A percentile compares a stretch with the other conserved stretches of the same genome.
Evolutionary conservation across 2,888 invertebrate species (phyloP).

Genomic region (Hirtodrosophila histrioides): DNA sequence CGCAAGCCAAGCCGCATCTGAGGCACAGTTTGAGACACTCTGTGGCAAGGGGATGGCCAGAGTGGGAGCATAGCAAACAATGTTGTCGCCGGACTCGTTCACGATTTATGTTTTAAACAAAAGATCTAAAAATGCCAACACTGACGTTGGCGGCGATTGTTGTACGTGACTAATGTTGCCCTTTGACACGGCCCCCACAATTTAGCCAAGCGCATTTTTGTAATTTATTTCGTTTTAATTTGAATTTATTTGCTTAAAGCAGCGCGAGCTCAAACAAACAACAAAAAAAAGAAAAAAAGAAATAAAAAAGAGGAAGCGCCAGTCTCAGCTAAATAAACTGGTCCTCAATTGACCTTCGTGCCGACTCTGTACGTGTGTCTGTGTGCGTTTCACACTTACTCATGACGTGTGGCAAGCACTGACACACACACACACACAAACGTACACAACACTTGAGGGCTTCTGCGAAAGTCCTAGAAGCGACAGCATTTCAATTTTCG

Average conservation of each 20-base stretch:
- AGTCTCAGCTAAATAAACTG: constrained; percentile 34
- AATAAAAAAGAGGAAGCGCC: constrained; percentile 3
- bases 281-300: constrained; percentile 8
- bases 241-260: constrained; percentile 60
- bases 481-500: constrained; percentile 40
- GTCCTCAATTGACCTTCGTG: constrained; percentile 52
- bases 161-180: constrained; percentile 64
- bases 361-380: constrained; percentile 2
- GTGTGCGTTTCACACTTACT: constrained; percentile 16
- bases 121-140: constrained; percentile 64
- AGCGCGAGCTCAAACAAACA: constrained; percentile 9
- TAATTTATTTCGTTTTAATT: constrained; percentile 72
- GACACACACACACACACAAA: constrained; percentile 10
- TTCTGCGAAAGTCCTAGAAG: constrained; percentile 12
- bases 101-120: constrained; percentile 72
- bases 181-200: constrained; percentile 16
- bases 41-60: constrained; percentile 7
- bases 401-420: constrained; percentile 14
- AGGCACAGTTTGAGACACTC: constrained; percentile 17
- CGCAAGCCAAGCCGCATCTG: constrained; percentile 23
- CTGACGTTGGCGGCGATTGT: constrained; percentile 39
- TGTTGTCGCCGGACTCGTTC: constrained; percentile 36
- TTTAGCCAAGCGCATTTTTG: constrained; percentile 35
- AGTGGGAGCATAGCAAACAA: constrained; percentile 3
- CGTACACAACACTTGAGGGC: constrained; percentile 16